Percentiles rank a stretch among this genome's conserved stretches.
These are phyloP conservation scores for Thereva unica DNA, from an alignment of 2,888 invertebrate species.

Conservation along the genomic window DNA sequence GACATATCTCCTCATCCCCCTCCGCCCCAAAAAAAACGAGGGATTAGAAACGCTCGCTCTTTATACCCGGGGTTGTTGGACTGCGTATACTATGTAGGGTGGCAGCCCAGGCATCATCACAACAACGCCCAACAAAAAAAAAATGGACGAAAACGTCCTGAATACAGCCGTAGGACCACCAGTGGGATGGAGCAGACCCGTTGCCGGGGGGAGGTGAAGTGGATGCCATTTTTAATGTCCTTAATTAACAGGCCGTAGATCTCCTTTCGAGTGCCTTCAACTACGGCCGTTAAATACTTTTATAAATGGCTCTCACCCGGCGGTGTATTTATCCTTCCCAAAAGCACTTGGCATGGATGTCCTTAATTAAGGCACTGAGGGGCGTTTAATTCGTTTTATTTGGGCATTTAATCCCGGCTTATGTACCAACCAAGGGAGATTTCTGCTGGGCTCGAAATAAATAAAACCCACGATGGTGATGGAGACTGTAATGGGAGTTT, in stretches of 20 bases:
- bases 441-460: background rate
- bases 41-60: no score
- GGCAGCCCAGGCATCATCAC: no score
- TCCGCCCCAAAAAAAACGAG: no score
- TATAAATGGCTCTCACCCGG: constrained; percentile 41
- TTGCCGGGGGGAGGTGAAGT: background rate
- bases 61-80: no score
- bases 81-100: no score
- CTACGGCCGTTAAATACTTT: constrained; percentile 41
- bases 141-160: constrained; percentile 8
- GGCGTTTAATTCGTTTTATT: constrained; percentile 56
- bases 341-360: constrained; percentile 41
- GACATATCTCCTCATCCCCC: no score
- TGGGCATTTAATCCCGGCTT: constrained; percentile 35
- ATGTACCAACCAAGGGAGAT: constrained; percentile 18
- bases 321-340: constrained; percentile 40
- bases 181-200: constrained; percentile 1
- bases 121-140: constrained; percentile 8
- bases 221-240: constrained; percentile 42
- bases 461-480: background rate
- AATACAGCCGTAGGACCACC: background rate
- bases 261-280: constrained; percentile 37
- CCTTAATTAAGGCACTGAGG: constrained; percentile 59
- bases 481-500: no score
- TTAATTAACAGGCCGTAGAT: constrained; percentile 43